phyloP scores from a whole-genome alignment of 2,797 vertebrate species.

The Rhinella marina region DNA sequence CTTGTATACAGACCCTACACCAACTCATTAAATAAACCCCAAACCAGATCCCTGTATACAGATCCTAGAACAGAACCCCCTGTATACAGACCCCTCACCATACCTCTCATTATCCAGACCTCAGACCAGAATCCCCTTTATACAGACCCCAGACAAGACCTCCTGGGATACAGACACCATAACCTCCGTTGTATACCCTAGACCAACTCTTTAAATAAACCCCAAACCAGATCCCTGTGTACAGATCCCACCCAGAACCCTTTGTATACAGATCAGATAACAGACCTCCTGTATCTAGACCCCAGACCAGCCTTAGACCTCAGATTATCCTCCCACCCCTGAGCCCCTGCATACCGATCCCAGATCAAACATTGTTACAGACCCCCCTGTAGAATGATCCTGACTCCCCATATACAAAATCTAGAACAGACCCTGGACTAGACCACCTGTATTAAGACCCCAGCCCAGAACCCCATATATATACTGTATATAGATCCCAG shows the following conservation, averaged over 20 bases:
- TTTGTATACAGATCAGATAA: background rate
- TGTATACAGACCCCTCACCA: background rate
- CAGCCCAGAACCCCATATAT: background rate
- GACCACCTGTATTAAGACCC: background rate
- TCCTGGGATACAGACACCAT: too few species aligned
- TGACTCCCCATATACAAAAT: too few species aligned
- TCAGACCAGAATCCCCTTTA: background rate
- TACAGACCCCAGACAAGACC: background rate
- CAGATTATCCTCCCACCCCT: background rate
- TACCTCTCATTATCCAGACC: background rate
- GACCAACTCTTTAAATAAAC: background rate
- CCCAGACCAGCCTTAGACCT: too few species aligned
- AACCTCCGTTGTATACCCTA: too few species aligned
- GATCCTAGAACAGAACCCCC: too few species aligned
- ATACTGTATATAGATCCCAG: background rate
- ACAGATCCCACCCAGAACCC: background rate
- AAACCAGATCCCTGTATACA: background rate
- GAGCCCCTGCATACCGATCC: too few species aligned
- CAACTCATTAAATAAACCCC: background rate
- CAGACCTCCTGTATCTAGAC: too few species aligned
- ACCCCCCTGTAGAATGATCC: too few species aligned
- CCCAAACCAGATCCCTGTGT: background rate
- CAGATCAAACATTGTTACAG: too few species aligned
- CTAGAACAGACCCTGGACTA: background rate
- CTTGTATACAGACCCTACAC: background rate